Base-by-base conservation (phyloP, 2,888 invertebrate species). In the Aspidiotus rigidus region DNA sequence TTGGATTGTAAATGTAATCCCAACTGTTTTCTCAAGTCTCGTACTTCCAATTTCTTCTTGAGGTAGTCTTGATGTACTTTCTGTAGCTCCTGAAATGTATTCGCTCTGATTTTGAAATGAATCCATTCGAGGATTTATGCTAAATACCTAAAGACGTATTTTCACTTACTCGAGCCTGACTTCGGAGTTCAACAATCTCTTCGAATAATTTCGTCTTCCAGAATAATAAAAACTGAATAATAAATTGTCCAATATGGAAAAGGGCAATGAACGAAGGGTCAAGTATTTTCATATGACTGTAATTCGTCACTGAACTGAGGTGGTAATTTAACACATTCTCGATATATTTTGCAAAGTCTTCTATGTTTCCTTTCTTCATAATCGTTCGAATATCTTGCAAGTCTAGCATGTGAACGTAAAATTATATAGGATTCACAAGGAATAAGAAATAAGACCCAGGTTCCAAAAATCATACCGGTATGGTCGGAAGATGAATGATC, bases 201-300 rank as follows among this genome's bases (percentile, higher is more conserved):
- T 17, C 10, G n/a, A 16, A 17, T 10, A n/a, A 7, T 15, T 56
- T 16, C 15, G n/a, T 15, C 10, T 56, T 56, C 17, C n/a, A n/a
- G 56, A 15, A 16, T 7, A 56, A 16, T 15, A 56, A 56, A 56
- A 56, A 56, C 10, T 16, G 56, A 56, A 56, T 56, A 10, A 56
- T 56, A 10, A 56, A 13, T 56, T 7, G 56, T 5, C n/a, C 56
- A 3, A 17, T 10, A 2, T 16, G 56, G 56, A 56, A 56, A 5
- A n/a, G 16, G 2, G 13, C 16, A 56, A 56, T 5, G 16, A 56
- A 56, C 17, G 56, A 56, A 11, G 17, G 16, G 5, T 56, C 56
- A 10, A 56, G 10, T 3, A 56, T 17, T 16, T 56, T 17, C 2
- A 2, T 10, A 16, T 3, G 13, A 16, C 56, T 17, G 16, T n/a